A percentile compares a stretch with the other conserved stretches of the same genome.
Evolutionary conservation across 2,888 invertebrate genomes (phyloP).

Genomic region (Cantharis lateralis): DNA sequence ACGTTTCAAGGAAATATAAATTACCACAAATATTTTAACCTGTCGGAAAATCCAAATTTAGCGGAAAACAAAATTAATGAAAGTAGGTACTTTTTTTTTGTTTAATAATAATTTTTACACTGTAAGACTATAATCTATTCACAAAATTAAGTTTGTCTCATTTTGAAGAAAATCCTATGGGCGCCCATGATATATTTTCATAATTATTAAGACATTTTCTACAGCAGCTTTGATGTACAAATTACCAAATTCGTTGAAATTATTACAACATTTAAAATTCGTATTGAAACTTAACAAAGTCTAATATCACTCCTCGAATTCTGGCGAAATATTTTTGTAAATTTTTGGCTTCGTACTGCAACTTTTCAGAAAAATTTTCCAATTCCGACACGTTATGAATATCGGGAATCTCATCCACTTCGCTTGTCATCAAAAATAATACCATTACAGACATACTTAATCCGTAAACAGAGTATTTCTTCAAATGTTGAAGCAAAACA

Average conservation of each 20-base stretch:
- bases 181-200: not conserved
- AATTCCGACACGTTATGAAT: conserved; percentile 17
- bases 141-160: too few species aligned
- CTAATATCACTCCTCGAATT: conserved; percentile 27
- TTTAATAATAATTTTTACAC: too few species aligned
- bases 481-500: conserved; percentile 39
- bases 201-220: not conserved
- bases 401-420: conserved; percentile 36
- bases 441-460: conserved; percentile 39
- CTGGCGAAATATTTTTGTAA: conserved; percentile 29
- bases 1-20: not conserved
- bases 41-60: not conserved
- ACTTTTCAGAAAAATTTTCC: conserved; percentile 21
- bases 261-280: conserved; percentile 1
- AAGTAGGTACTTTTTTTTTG: not conserved
- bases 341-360: conserved; percentile 31
- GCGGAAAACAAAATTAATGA: not conserved
- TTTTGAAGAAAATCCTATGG: too few species aligned
- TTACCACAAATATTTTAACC: not conserved
- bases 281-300: conserved; percentile 18
- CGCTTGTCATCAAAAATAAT: conserved; percentile 39
- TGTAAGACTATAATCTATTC: too few species aligned
- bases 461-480: conserved; percentile 41
- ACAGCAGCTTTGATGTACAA: not conserved
- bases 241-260: not conserved